Base-by-base conservation (phyloP, 2,888 invertebrate species). In the Drosophila limbata region DNA sequence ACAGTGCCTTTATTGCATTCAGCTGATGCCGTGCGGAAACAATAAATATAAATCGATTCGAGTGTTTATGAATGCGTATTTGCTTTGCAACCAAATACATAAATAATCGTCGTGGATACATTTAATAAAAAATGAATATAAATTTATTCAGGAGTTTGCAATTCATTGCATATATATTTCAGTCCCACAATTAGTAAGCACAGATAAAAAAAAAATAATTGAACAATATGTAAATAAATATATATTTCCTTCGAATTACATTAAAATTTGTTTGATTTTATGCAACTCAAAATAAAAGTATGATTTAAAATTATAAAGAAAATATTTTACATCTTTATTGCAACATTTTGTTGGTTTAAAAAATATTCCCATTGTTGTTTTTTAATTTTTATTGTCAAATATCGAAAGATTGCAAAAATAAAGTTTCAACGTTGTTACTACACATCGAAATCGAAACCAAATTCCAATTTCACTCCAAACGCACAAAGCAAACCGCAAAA, bases 1-100 rank as follows among this genome's bases (percentile, higher is more conserved):
- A 25, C 55, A 56, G 63, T 57, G 39, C 21, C n/a, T 25, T 53
- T 39, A 42, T 57, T 68, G 60, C 50, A 53, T 70, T 57, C 61
- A 52, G 47, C 44, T 60, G 56, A 21, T 55, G 69, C 15, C 55
- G 59, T 35, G 44, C 65, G 75, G 35, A 62, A 73, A 53, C 67
- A 73, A 77, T 73, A 77, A 69, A 69, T 76, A 67, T 71, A 57
- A 72, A 67, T 62, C 59, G 72, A 45, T 63, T 62, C 42, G 47
- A 60, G 73, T 76, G 72, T 57, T 72, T 72, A 76, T 72, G 51
- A 60, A 69, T 59, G 57, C 31, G 44, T 33, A 57, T 47, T 44
- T 59, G 39, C 37, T 28, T 28, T 57, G 35, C 31, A 21, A 50
- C 19, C 9, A 35, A 33, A 33, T 50, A 19, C 48, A 50, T 19